These are phyloP conservation scores for Anthonomus grandis DNA, from an alignment of 1,140 invertebrate species.

Conservation along the genomic window DNA sequence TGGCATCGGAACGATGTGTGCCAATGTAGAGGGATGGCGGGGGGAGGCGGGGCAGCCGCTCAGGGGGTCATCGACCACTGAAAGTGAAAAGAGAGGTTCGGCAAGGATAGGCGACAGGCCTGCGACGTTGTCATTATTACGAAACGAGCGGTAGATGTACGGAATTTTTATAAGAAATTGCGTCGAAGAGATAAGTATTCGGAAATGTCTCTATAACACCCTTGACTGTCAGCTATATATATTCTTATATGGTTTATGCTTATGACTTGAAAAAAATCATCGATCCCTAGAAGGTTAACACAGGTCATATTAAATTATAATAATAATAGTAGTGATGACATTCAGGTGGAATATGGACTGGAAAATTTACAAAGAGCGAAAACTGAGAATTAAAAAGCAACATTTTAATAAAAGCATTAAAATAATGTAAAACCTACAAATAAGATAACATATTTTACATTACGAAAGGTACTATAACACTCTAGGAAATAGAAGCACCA, in stretches of 20 bases:
- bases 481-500: too few relatives aligned
- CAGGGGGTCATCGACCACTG: slow-evolving; percentile 38
- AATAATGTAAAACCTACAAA: too few relatives aligned
- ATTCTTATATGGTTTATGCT: background rate
- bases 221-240: background rate
- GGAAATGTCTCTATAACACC: background rate
- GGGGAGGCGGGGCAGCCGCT: slow-evolving; percentile 7
- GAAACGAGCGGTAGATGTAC: background rate
- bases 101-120: slow-evolving; percentile 33
- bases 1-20: slow-evolving; percentile 31
- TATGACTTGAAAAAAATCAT: background rate
- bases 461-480: too few relatives aligned
- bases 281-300: too few relatives aligned
- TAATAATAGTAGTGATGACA: too few relatives aligned
- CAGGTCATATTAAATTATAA: too few relatives aligned
- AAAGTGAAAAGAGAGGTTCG: slow-evolving; percentile 44
- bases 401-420: too few relatives aligned
- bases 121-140: slow-evolving; percentile 5
- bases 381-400: too few relatives aligned
- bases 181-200: background rate
- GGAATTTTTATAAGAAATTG: background rate
- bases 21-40: slow-evolving; percentile 23
- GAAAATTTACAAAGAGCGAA: too few relatives aligned
- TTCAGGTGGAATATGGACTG: too few relatives aligned
- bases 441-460: too few relatives aligned